A percentile compares a stretch with the other conserved stretches of the same genome.
These are phyloP conservation scores for Rachycentron canadum DNA, from an alignment of 2,797 vertebrate genomes.

Conservation along the genomic window DNA sequence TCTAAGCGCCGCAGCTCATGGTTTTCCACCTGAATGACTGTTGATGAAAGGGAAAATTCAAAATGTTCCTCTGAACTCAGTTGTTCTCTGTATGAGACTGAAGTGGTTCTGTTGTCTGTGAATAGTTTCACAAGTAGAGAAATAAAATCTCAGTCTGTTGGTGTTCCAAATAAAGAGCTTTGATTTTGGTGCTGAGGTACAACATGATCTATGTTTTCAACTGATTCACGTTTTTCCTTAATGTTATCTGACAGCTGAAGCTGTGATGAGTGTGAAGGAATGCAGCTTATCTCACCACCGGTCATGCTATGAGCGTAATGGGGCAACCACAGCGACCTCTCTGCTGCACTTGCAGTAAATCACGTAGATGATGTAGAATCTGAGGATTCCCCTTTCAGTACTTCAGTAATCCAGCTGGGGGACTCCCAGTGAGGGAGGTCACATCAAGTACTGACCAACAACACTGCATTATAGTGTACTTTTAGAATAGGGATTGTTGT, in stretches of 20 bases:
- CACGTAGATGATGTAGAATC: slow-evolving; percentile 19
- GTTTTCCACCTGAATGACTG: slow-evolving; percentile 38
- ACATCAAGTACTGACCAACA: not conserved
- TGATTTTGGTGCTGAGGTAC: not conserved
- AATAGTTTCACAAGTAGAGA: not conserved
- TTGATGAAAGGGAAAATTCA: slow-evolving; percentile 41
- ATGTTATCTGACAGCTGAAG: slow-evolving; percentile 26
- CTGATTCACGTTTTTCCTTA: slow-evolving; percentile 24
- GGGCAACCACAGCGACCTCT: slow-evolving; percentile 41
- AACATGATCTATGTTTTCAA: slow-evolving; percentile 23
- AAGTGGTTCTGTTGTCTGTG: not conserved
- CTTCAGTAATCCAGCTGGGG: slow-evolving; percentile 28
- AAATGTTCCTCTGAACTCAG: slow-evolving; percentile 29
- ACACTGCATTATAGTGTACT: not conserved
- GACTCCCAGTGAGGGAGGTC: slow-evolving; percentile 53
- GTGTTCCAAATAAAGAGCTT: not conserved
- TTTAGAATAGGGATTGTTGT: not conserved
- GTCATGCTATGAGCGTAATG: slow-evolving; percentile 45
- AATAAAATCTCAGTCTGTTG: not conserved
- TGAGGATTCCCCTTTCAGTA: slow-evolving; percentile 43
- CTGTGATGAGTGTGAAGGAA: slow-evolving; percentile 19
- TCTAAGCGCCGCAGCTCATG: slow-evolving; percentile 7
- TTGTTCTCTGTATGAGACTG: slow-evolving; percentile 20
- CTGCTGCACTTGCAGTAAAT: slow-evolving; percentile 42
- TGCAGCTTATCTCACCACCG: slow-evolving; percentile 55